phyloP scores from a whole-genome alignment of 2,797 vertebrate species.

The Champsocephalus gunnari region DNA sequence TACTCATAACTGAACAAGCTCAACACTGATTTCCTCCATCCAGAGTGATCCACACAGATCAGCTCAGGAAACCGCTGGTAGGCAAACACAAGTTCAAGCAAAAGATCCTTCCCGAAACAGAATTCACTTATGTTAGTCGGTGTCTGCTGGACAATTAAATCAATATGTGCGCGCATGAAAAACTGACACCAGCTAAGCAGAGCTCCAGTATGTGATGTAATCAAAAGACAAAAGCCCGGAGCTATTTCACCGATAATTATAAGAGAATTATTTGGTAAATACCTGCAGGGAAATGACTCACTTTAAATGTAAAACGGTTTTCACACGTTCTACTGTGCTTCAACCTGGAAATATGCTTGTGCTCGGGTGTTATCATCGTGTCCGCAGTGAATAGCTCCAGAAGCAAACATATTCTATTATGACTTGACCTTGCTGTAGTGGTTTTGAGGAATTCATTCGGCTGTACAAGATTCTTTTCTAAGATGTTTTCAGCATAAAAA shows the following conservation, averaged over 20 bases:
- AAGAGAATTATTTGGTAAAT: constrained; percentile 27
- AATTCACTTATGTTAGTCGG: constrained; percentile 68
- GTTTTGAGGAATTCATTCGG: background rate
- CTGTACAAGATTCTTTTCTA: background rate
- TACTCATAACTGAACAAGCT: background rate
- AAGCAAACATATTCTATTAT: background rate
- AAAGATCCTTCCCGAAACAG: constrained; percentile 54
- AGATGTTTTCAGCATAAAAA: background rate
- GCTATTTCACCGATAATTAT: constrained; percentile 49
- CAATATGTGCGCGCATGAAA: constrained; percentile 76
- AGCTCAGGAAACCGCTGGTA: constrained; percentile 35
- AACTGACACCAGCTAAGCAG: constrained; percentile 57
- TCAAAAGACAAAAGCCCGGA: constrained; percentile 49
- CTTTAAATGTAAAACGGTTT: constrained; percentile 28
- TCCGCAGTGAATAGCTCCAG: background rate
- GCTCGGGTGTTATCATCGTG: background rate
- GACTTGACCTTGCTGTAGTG: background rate
- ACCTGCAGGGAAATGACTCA: constrained; percentile 22
- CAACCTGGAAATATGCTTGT: background rate
- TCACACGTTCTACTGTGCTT: background rate
- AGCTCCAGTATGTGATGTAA: constrained; percentile 71
- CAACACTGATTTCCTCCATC: background rate
- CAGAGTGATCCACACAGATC: constrained; percentile 1
- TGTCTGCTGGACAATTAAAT: constrained; percentile 69
- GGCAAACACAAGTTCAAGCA: constrained; percentile 47